A percentile compares a stretch with the other conserved stretches of the same genome.
phyloP scores from a whole-genome alignment of 1,140 invertebrate genomes.

The Drosophila littoralis region DNA sequence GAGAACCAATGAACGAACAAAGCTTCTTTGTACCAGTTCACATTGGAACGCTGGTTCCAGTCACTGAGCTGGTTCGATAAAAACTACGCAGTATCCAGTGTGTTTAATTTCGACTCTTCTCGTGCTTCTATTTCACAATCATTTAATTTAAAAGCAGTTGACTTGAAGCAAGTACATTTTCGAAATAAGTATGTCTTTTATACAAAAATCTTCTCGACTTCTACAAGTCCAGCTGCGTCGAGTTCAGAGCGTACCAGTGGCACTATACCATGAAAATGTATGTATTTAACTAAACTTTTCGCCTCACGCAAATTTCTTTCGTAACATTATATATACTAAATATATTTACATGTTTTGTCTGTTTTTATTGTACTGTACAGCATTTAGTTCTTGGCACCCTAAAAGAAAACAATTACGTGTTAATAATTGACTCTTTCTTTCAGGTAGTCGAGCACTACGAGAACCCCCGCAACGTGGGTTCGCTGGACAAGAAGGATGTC shows the following conservation, averaged over 20 bases:
- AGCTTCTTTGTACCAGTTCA: conserved; percentile 8
- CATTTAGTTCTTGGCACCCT: conserved; percentile 29
- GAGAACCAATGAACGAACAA: conserved; percentile 4
- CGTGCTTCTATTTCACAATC: conserved; percentile 66
- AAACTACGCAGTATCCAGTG: conserved; percentile 26
- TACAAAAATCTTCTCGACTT: conserved; percentile 57
- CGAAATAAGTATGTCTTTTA: conserved; percentile 55
- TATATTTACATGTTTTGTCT: conserved; percentile 24
- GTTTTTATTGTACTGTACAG: conserved; percentile 31
- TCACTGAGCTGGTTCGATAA: conserved; percentile 33
- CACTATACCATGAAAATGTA: conserved; percentile 83
- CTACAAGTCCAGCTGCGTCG: conserved; percentile 62
- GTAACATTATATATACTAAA: conserved; percentile 63
- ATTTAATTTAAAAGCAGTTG: conserved; percentile 22
- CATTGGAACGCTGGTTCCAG: neutral
- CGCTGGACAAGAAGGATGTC: conserved; percentile 97
- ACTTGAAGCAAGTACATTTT: conserved; percentile 25
- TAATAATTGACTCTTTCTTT: conserved; percentile 21
- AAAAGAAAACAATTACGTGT: conserved; percentile 53
- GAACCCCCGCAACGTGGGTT: conserved; percentile 99
- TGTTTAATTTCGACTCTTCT: conserved; percentile 28
- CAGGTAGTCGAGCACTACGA: conserved; percentile 99
- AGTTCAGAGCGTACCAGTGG: conserved; percentile 76
- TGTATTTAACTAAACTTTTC: conserved; percentile 43
- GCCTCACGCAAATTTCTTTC: conserved; percentile 52